phyloP scores from a whole-genome alignment of 2,888 invertebrate species.

The Aporophyla nigra region DNA sequence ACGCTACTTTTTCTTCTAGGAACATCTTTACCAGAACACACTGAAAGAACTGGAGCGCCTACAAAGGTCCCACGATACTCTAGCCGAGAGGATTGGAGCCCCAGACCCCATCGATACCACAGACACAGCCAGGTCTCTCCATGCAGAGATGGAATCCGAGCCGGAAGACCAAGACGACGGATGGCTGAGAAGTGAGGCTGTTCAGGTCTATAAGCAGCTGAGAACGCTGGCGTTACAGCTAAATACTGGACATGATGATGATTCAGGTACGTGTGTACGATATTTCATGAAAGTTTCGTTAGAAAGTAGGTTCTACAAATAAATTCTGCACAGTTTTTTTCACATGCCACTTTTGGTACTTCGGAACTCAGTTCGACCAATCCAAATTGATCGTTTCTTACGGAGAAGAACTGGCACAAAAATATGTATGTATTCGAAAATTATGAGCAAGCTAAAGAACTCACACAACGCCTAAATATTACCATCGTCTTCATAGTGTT shows the following conservation, averaged over 20 bases:
- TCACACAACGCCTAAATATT: neutral
- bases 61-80: conserved; percentile 93
- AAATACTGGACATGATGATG: conserved; percentile 94
- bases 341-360: too few species aligned
- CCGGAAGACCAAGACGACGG: conserved; percentile 90
- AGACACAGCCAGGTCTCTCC: conserved; percentile 93
- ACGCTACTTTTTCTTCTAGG: conserved; percentile 76
- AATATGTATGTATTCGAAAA: too few species aligned
- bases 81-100: conserved; percentile 93
- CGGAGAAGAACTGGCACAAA: too few species aligned
- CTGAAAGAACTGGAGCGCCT: conserved; percentile 93
- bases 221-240: conserved; percentile 94
- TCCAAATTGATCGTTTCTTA: too few species aligned
- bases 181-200: conserved; percentile 92
- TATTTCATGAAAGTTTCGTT: too few species aligned
- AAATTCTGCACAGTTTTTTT: too few species aligned
- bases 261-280: conserved; percentile 89
- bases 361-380: too few species aligned
- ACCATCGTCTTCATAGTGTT: too few species aligned
- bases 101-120: conserved; percentile 86
- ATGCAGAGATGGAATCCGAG: conserved; percentile 97
- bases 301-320: too few species aligned
- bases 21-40: conserved; percentile 89
- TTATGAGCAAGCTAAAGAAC: neutral
- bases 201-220: conserved; percentile 94